phyloP scores from a whole-genome alignment of 2,888 invertebrate genomes.

The Phoenoteleia sp. region DNA sequence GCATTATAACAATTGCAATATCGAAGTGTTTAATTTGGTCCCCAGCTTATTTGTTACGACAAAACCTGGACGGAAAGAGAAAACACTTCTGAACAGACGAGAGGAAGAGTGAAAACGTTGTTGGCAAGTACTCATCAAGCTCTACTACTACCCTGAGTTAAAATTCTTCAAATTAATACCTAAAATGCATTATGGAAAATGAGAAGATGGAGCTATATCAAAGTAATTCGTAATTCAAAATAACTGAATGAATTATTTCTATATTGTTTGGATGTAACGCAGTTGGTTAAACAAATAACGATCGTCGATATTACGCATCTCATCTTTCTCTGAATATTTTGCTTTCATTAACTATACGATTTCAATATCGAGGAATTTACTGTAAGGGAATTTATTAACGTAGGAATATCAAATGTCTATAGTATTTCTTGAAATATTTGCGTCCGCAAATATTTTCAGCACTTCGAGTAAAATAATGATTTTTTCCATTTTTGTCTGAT shows the following conservation, averaged over 20 bases:
- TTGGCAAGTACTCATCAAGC: conserved; percentile 40
- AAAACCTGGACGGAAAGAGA: conserved; percentile 51
- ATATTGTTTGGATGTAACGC: not conserved
- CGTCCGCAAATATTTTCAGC: too few relatives aligned
- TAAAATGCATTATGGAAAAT: not conserved
- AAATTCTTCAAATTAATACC: conserved; percentile 22
- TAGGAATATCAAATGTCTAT: not conserved
- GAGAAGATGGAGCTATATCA: not conserved
- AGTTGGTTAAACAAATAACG: not conserved
- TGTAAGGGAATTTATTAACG: not conserved
- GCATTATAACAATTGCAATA: not conserved
- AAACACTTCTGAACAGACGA: conserved; percentile 24
- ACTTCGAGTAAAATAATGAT: too few relatives aligned
- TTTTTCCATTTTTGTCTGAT: too few relatives aligned
- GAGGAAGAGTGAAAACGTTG: conserved; percentile 38
- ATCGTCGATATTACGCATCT: not conserved
- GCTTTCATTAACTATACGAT: not conserved
- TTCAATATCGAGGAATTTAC: not conserved
- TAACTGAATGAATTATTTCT: conserved; percentile 1
- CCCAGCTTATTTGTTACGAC: not conserved
- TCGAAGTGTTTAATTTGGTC: not conserved
- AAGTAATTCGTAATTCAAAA: not conserved
- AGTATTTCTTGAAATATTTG: not conserved
- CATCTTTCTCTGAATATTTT: not conserved
- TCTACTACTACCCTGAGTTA: not conserved